These are phyloP conservation scores for Buteo buteo DNA, from an alignment of 2,113 vertebrate species.

Conservation along the genomic window DNA sequence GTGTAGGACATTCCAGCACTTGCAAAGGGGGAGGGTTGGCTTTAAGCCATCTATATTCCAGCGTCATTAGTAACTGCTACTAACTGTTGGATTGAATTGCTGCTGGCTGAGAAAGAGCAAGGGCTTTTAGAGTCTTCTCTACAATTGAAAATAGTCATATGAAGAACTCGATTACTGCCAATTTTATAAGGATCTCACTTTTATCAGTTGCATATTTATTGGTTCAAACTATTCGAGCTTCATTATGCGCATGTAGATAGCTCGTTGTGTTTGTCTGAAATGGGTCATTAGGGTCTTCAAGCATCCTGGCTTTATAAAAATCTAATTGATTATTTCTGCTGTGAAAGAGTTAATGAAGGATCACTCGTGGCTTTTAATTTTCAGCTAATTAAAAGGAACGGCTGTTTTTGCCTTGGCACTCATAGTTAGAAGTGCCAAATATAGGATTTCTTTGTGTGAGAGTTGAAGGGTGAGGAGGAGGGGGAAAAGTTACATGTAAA, in stretches of 20 bases:
- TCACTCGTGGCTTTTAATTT: constrained; percentile 33
- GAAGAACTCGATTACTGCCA: constrained; percentile 57
- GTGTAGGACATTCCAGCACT: constrained; percentile 49
- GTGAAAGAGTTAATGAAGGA: constrained; percentile 57
- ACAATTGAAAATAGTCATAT: constrained; percentile 61
- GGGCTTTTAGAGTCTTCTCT: constrained; percentile 61
- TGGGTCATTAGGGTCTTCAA: constrained; percentile 69
- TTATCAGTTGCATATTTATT: constrained; percentile 68
- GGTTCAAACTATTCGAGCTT: constrained; percentile 60
- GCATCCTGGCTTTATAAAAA: constrained; percentile 65
- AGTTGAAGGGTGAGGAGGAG: constrained; percentile 73
- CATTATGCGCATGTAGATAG: constrained; percentile 60
- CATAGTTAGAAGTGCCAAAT: constrained; percentile 64
- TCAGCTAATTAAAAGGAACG: constrained; percentile 40
- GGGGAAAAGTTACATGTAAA: constrained; percentile 76
- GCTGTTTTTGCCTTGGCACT: constrained; percentile 67
- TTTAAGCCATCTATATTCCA: constrained; percentile 28
- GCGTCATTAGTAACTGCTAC: constrained; percentile 28
- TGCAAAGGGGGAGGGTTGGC: background rate
- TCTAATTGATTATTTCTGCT: constrained; percentile 73
- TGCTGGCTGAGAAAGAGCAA: constrained; percentile 45
- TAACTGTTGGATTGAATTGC: constrained; percentile 37
- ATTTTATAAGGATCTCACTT: constrained; percentile 63
- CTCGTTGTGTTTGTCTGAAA: constrained; percentile 60
- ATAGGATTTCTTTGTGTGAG: background rate